These are phyloP conservation scores for Onthophagus sagittarius DNA, from an alignment of 2,888 invertebrate genomes.

Conservation along the genomic window DNA sequence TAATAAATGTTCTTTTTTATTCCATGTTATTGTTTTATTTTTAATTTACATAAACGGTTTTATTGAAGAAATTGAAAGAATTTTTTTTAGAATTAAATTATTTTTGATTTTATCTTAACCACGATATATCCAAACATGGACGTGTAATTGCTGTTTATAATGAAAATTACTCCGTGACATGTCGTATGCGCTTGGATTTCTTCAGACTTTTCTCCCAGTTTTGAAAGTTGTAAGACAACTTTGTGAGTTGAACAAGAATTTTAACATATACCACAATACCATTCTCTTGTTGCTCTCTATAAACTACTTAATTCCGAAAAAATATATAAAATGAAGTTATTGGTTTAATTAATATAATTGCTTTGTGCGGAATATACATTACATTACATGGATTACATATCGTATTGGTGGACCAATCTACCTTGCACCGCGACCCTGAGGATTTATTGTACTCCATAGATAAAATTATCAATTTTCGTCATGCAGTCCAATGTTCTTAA, in stretches of 20 bases:
- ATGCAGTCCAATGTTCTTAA: too few species aligned
- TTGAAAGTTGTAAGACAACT: constrained; percentile 8
- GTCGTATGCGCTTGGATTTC: neutral
- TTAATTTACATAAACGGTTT: neutral
- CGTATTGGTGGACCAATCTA: too few species aligned
- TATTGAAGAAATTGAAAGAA: neutral
- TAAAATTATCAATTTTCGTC: too few species aligned
- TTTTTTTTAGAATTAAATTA: neutral
- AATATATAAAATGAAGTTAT: neutral
- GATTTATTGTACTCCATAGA: too few species aligned
- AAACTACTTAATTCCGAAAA: neutral
- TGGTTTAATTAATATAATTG: too few species aligned
- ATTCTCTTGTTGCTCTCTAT: neutral
- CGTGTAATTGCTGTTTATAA: neutral
- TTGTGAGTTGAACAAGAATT: neutral
- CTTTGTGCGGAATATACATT: too few species aligned
- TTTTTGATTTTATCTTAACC: neutral
- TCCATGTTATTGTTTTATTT: neutral
- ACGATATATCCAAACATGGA: neutral
- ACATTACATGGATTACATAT: too few species aligned
- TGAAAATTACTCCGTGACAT: neutral
- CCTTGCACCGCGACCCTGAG: too few species aligned
- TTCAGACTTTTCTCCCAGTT: constrained; percentile 12
- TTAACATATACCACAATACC: neutral
- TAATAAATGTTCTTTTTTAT: constrained; percentile 20